Conservation (phyloP, 2,113 vertebrate genomes). For the Petromus typicus region DNA sequence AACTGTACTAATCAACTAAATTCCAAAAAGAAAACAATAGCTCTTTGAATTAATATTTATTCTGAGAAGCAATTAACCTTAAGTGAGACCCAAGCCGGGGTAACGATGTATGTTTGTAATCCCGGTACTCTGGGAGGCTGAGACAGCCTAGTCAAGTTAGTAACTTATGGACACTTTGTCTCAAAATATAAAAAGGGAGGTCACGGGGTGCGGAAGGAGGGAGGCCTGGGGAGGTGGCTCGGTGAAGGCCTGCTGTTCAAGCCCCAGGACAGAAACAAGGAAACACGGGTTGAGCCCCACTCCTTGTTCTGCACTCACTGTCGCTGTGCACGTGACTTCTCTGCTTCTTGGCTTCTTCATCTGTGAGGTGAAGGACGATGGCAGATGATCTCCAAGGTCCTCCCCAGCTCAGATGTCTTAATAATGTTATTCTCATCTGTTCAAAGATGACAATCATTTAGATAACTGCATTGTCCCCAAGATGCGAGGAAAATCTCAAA, state of each 20-base stretch:
- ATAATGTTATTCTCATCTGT: not conserved
- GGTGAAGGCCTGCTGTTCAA: not conserved
- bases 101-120: not conserved
- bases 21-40: too few species aligned
- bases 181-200: not conserved
- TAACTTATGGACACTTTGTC: not conserved
- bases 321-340: not conserved
- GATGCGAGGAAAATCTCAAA: not conserved
- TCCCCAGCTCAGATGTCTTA: not conserved
- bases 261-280: not conserved
- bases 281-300: not conserved
- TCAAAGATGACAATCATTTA: not conserved
- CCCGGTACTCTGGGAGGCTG: not conserved
- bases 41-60: constrained; percentile 21
- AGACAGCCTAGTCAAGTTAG: not conserved
- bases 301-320: not conserved
- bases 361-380: not conserved
- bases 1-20: too few species aligned
- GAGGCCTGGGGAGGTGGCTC: not conserved
- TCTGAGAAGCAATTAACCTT: not conserved
- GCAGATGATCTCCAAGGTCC: not conserved
- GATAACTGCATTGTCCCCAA: not conserved
- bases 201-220: not conserved
- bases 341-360: not conserved
- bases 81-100: not conserved